Evolutionary conservation across 92 coral and sea anemone species (phyloP), one percentile per base, ranked within the genome.

Genomic region (Ricordea florida): DNA sequence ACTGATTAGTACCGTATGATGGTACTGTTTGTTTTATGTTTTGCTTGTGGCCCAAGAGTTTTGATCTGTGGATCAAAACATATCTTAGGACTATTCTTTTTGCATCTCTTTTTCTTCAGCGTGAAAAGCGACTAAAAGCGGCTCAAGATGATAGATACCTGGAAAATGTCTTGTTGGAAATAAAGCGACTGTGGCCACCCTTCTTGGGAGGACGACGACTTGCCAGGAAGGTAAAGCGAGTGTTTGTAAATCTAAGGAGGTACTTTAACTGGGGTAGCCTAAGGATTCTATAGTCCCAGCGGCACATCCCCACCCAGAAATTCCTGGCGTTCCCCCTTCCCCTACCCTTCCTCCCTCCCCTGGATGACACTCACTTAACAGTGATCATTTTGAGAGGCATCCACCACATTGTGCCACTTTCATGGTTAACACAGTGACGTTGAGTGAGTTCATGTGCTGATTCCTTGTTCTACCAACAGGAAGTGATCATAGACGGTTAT

Each of bases 131-230:
- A 3, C 60, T 20, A 41, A 85, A 83, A 64, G 98, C 98, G 14
- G 50, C 86, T 5, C 64, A 50, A 30, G 97, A 92, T 57, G 98
- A 94, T 24, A 69, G 56, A 20, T 94, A 85, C 50, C 64, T 94
- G n/a, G 97, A 94, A 58, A 87, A 92, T 48, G 91, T 92, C 5
- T 71, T 94, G 36, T 80, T 85, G 14, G 98, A 94, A 44, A 89
- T 94, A 27, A 82, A 92, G 34, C 81, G 98, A 34, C 65, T 94
- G 23, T 94, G 98, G 98, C 98, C 98, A 10, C 98, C 98, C 24
- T 94, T 94, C 66, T 85, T 94, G 38, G 98, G 98, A 8, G 98
- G 98, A 49, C 72, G 98, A 59, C 74, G 98, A 64, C 53, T 92
- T 42, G 96, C 98, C 6, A 88, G 58, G 50, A 22, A 86, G 89